phyloP scores from a whole-genome alignment of 2,888 invertebrate genomes.

The Galerucella pusilla region DNA sequence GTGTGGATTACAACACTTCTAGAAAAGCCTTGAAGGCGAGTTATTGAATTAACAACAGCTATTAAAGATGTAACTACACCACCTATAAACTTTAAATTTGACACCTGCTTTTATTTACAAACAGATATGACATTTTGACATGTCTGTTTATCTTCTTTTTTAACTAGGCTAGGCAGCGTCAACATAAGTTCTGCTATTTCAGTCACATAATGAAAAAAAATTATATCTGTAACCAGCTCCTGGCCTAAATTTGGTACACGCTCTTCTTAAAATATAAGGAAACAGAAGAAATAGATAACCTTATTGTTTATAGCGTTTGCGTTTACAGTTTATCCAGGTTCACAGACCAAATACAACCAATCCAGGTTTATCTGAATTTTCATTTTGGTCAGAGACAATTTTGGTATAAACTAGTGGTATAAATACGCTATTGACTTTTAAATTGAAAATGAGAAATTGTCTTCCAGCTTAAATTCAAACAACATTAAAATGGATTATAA shows the following conservation, averaged over 20 bases:
- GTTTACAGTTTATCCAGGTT: too few relatives aligned
- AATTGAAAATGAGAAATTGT: neutral
- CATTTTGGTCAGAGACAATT: too few relatives aligned
- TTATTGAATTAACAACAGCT: slow-evolving; percentile 26
- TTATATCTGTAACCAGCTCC: neutral
- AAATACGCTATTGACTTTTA: neutral
- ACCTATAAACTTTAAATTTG: slow-evolving; percentile 18
- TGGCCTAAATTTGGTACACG: too few relatives aligned
- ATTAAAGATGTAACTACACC: neutral
- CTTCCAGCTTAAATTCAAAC: neutral
- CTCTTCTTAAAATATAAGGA: neutral
- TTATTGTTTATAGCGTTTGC: too few relatives aligned
- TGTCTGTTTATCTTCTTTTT: neutral
- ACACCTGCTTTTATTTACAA: slow-evolving; percentile 21
- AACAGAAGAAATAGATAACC: neutral
- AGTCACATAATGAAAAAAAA: neutral
- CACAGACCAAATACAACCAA: too few relatives aligned
- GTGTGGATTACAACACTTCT: slow-evolving; percentile 5
- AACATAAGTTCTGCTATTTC: neutral
- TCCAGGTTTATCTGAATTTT: too few relatives aligned
- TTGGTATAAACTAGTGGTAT: neutral
- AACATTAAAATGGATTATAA: slow-evolving; percentile 43
- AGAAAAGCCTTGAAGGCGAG: slow-evolving; percentile 1
- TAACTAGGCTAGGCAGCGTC: neutral
- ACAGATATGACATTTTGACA: slow-evolving; percentile 12